phyloP scores from a whole-genome alignment of 2,113 vertebrate genomes.

The Amphiprion percula region DNA sequence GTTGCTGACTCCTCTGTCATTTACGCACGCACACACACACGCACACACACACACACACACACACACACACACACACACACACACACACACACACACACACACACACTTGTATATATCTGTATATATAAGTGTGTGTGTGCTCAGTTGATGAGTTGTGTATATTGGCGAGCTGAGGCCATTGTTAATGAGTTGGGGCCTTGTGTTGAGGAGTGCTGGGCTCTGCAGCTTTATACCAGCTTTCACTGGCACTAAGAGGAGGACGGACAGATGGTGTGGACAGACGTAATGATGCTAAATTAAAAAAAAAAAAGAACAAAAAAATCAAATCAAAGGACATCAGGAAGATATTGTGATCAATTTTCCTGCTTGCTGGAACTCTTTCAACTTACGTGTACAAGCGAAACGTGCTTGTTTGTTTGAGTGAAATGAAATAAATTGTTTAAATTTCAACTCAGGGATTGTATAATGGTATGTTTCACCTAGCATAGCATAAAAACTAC shows the following conservation, averaged over 20 bases:
- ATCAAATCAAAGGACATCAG: too few species aligned
- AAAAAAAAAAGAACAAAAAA: too few species aligned
- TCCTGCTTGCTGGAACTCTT: too few species aligned
- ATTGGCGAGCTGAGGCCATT: constrained; percentile 67
- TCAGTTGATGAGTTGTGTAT: constrained; percentile 64
- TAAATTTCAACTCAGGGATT: too few species aligned
- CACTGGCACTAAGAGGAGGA: constrained; percentile 1
- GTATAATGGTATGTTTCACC: too few species aligned
- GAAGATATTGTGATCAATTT: too few species aligned
- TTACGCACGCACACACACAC: constrained; percentile 23
- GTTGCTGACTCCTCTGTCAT: constrained; percentile 78
- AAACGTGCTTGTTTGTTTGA: too few species aligned
- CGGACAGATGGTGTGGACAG: constrained; percentile 7
- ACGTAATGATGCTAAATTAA: background rate
- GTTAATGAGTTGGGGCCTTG: constrained; percentile 73
- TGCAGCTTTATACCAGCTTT: constrained; percentile 51
- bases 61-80: constrained; percentile 13
- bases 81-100: constrained; percentile 21
- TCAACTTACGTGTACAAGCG: too few species aligned
- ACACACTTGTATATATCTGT: background rate
- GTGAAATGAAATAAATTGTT: too few species aligned
- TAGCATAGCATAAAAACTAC: too few species aligned
- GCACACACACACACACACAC: constrained; percentile 18
- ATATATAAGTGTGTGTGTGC: background rate
- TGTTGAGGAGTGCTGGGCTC: constrained; percentile 59